Conservation (phyloP, 2,113 vertebrate genomes). For the Zapornia atra region DNA sequence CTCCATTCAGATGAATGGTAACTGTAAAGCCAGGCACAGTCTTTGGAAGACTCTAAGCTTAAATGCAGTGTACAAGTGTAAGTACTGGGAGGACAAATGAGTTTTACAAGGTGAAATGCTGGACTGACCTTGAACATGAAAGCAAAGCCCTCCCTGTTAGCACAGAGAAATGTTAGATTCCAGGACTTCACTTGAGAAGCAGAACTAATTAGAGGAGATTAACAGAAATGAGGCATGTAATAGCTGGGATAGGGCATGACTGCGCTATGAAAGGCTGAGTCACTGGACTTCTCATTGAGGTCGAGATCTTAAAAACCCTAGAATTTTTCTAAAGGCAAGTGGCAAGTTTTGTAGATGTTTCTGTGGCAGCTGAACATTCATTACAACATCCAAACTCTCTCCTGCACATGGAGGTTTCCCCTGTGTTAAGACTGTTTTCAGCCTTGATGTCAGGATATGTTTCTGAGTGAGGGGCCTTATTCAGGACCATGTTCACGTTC, state of each 20-base stretch:
- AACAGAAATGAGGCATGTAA: slow-evolving; percentile 59
- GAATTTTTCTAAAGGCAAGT: background rate
- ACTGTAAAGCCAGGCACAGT: background rate
- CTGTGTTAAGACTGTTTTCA: background rate
- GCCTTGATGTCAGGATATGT: background rate
- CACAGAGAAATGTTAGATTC: slow-evolving; percentile 25
- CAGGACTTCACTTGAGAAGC: slow-evolving; percentile 33
- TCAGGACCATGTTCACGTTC: background rate
- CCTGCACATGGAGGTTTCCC: background rate
- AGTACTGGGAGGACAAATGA: background rate
- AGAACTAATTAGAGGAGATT: slow-evolving; percentile 71
- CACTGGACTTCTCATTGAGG: background rate
- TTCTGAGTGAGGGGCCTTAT: background rate
- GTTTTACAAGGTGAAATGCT: background rate
- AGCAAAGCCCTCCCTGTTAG: slow-evolving; percentile 1
- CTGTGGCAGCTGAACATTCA: background rate
- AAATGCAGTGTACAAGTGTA: background rate
- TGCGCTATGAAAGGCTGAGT: background rate
- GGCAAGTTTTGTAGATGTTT: background rate
- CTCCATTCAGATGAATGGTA: too few relatives aligned
- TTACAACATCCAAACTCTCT: background rate
- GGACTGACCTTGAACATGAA: slow-evolving; percentile 30
- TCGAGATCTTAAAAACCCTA: slow-evolving; percentile 16
- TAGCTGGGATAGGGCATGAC: slow-evolving; percentile 40
- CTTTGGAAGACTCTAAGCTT: background rate